Percentiles rank a stretch among this genome's conserved stretches.
Conservation (phyloP, 2,113 vertebrate species). For the Cyprinodon variegatus region DNA sequence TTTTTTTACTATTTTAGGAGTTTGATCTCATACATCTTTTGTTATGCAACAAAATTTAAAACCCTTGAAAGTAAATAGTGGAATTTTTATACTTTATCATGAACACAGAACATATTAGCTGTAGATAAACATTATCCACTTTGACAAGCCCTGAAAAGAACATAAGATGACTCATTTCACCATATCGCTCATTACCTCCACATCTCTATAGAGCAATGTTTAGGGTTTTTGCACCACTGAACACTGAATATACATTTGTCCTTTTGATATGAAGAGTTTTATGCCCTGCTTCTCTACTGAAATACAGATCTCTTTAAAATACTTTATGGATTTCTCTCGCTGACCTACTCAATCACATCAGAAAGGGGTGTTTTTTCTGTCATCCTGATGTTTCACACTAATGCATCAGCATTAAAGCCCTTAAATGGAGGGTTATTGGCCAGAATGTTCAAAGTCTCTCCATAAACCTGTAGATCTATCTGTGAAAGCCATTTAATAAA, state of each 20-base stretch:
- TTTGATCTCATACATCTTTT: background rate
- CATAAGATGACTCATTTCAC: background rate
- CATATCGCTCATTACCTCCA: slow-evolving; percentile 1
- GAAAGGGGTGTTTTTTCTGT: background rate
- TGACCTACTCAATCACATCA: background rate
- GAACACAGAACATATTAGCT: background rate
- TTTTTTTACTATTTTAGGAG: background rate
- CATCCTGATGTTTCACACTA: background rate
- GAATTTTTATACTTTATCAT: background rate
- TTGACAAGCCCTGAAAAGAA: background rate
- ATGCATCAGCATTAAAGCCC: background rate
- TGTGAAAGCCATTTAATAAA: background rate
- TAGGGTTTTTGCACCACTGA: background rate
- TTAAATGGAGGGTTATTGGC: background rate
- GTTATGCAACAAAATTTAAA: background rate
- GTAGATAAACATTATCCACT: background rate
- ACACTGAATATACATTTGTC: background rate
- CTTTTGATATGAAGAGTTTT: background rate
- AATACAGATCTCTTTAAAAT: background rate
- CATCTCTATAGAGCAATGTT: background rate
- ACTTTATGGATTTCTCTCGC: background rate
- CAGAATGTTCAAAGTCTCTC: background rate
- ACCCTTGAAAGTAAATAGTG: background rate
- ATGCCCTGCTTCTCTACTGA: background rate
- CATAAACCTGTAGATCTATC: background rate